Evolutionary conservation across 2,797 vertebrate species (phyloP).

Genomic region (Tenualosa thibaudeaui): DNA sequence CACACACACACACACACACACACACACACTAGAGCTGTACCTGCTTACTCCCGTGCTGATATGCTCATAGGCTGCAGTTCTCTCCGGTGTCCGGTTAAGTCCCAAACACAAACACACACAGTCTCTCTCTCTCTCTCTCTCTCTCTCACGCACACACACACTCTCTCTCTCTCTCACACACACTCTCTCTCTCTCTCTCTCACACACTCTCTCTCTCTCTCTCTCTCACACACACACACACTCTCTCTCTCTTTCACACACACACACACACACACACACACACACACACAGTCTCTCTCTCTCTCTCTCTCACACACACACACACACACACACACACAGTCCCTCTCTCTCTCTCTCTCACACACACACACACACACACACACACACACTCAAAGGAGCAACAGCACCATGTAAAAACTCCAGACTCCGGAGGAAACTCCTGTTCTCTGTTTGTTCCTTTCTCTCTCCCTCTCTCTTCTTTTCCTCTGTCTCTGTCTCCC

Average conservation of each 20-base stretch:
- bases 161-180: too few species aligned
- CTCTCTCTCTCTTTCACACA: too few species aligned
- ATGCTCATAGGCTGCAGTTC: background rate
- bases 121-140: background rate
- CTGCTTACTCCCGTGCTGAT: background rate
- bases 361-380: background rate
- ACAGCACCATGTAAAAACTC: background rate
- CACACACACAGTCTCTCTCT: background rate
- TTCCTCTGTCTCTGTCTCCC: background rate
- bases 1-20: background rate
- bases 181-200: background rate
- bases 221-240: background rate
- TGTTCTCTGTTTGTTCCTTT: background rate
- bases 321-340: background rate
- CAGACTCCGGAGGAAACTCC: background rate
- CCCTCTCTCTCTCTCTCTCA: background rate
- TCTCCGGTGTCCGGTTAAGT: background rate
- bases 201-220: too few species aligned
- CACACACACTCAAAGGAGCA: background rate
- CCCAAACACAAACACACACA: background rate
- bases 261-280: too few species aligned
- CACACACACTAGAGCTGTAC: background rate
- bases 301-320: too few species aligned
- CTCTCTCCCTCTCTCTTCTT: background rate
- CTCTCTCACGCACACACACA: background rate